phyloP scores from a whole-genome alignment of 2,888 invertebrate species.

The Biston stratarius region DNA sequence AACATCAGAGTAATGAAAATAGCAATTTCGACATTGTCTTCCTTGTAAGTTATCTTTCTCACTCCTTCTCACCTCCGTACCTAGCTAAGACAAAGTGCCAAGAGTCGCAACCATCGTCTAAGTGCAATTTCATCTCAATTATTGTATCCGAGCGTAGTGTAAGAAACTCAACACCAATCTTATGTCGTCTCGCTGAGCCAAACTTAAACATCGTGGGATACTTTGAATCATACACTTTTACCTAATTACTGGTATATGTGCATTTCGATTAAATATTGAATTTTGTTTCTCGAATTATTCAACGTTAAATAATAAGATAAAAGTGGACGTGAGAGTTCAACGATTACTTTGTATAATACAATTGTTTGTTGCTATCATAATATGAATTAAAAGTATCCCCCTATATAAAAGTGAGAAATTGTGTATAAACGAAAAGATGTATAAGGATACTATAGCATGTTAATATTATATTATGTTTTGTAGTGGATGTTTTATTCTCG shows the following conservation, averaged over 20 bases:
- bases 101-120: constrained; percentile 75
- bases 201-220: constrained; percentile 55
- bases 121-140: constrained; percentile 82
- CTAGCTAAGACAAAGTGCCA: constrained; percentile 84
- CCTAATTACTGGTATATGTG: background rate
- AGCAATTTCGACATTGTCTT: constrained; percentile 6
- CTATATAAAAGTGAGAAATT: constrained; percentile 63
- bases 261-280: background rate
- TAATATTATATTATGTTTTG: constrained; percentile 80
- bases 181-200: constrained; percentile 62
- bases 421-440: constrained; percentile 35
- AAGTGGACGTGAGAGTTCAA: too few species aligned
- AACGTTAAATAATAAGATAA: background rate
- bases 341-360: background rate
- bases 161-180: constrained; percentile 42
- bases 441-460: constrained; percentile 53
- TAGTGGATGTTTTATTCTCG: constrained; percentile 77
- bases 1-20: background rate
- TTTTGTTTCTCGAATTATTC: background rate
- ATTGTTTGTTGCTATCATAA: constrained; percentile 21
- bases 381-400: constrained; percentile 64
- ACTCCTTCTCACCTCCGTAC: constrained; percentile 51
- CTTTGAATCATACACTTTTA: constrained; percentile 48
- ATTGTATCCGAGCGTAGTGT: constrained; percentile 53
- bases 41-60: constrained; percentile 23